Evolutionary conservation across 2,113 vertebrate genomes (phyloP).

Genomic region (Hyperoodon ampullatus): DNA sequence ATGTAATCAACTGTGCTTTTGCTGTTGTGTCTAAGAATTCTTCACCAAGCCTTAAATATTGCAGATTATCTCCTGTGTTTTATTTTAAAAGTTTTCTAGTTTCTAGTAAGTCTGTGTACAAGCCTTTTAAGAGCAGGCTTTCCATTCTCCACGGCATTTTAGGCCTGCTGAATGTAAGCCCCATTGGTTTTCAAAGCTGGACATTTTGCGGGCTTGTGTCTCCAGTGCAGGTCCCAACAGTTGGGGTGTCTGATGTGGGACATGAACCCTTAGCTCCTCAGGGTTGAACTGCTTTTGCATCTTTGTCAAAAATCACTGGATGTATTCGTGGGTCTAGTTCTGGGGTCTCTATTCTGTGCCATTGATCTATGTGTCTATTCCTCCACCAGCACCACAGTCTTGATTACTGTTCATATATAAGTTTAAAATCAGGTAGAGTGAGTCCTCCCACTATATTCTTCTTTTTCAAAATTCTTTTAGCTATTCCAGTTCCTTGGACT

Average conservation of each 20-base stretch:
- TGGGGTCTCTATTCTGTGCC: not conserved
- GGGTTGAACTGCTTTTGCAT: not conserved
- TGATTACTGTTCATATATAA: not conserved
- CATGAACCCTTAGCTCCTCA: not conserved
- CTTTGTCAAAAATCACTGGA: not conserved
- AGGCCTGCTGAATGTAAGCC: not conserved
- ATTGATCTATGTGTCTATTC: not conserved
- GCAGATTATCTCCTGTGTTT: not conserved
- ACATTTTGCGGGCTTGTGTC: not conserved
- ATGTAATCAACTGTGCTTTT: not conserved
- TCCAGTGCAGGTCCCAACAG: not conserved
- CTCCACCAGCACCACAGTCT: not conserved
- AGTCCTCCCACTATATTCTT: not conserved
- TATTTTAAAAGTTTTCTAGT: not conserved
- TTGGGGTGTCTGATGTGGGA: not conserved
- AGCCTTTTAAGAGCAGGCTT: too few relatives aligned
- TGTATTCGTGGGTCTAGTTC: not conserved
- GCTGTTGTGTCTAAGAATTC: not conserved
- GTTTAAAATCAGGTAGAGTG: conserved; percentile 10
- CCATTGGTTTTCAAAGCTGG: not conserved
- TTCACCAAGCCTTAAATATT: not conserved
- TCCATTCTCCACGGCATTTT: too few relatives aligned
- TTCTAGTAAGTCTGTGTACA: not conserved
- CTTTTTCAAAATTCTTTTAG: not conserved
- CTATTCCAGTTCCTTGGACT: not conserved